These are phyloP conservation scores for Aphis gossypii DNA, from an alignment of 1,140 invertebrate species.

Conservation along the genomic window DNA sequence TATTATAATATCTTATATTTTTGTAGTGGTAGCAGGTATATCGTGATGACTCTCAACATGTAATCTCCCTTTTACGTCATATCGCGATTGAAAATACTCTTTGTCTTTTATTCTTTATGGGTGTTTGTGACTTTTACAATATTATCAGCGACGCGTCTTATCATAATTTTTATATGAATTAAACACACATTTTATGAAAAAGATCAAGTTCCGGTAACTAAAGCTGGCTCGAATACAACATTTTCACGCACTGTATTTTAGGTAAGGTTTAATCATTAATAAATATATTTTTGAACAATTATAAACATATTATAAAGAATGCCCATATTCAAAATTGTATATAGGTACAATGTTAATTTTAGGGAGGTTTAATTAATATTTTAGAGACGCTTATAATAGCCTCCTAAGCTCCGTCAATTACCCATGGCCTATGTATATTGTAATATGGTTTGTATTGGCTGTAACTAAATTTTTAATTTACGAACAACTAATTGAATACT, in stretches of 20 bases:
- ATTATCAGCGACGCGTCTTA: too few species aligned
- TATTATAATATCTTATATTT: too few species aligned
- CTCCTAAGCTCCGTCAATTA: not conserved
- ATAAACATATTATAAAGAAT: not conserved
- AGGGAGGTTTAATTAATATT: not conserved
- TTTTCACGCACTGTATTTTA: not conserved
- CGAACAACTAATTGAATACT: not conserved
- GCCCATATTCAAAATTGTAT: not conserved
- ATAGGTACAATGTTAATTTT: not conserved
- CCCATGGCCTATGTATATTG: not conserved
- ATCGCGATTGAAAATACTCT: too few species aligned
- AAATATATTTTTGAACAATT: not conserved
- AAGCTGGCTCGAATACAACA: not conserved
- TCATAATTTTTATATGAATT: not conserved
- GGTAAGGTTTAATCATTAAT: not conserved
- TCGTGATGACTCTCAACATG: too few species aligned
- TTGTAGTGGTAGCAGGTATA: too few species aligned
- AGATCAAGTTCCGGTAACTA: not conserved
- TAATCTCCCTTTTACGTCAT: too few species aligned
- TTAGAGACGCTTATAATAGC: not conserved
- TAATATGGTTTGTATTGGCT: not conserved
- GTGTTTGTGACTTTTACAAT: too few species aligned
- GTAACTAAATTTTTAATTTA: not conserved
- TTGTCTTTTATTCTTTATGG: too few species aligned
- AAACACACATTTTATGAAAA: not conserved